Evolutionary conservation across 2,113 vertebrate species (phyloP), one percentile per base, ranked within the genome.

Genomic region (Saguinus imperator): DNA sequence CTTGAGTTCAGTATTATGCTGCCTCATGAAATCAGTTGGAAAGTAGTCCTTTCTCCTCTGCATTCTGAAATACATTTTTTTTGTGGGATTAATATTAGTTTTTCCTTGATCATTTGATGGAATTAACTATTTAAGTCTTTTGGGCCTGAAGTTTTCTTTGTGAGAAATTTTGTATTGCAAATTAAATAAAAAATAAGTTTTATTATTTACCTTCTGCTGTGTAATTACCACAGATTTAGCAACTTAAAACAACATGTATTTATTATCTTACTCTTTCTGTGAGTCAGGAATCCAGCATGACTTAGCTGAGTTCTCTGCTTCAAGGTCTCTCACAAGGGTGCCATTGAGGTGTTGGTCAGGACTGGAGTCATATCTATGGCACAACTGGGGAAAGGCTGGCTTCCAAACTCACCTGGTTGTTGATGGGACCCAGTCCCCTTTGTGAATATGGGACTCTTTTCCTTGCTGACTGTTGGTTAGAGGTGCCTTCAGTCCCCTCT

Each of bases 1-100:
- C 61, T 97, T 89, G 70, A 86, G 77, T 91, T 82, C 18, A 66
- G 77, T 61, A n/a, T 86, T 96, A 91, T 66, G 2, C 43, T 94
- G 25, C 16, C 11, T 58, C 21, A 79, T 45, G 73, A 95, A 82
- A 93, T 73, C 37, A 58, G 10, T 64, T 79, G 75, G 32, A 76
- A 89, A 70, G 5, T 77, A 72, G 50, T 89, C 32, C 29, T 77
- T 87, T 21, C 13, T 85, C 37, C 45, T 87, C 35, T 79, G 35
- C 10, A 35, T 64, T 61, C 32, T 50, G 20, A 92, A 96, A 52
- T 81, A 89, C 14, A 29, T 0, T 87, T 95, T 92, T 82, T 50
- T 48, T 58, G 2, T 80, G 45, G 37, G 20, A 61, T 92, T 70
- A 57, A 11, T 93, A 79, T 70, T 89, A 55, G 82, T 40, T 92